Evolutionary conservation across 1,140 invertebrate genomes (phyloP), one percentile per base, ranked within the genome.

Genomic region (Caligus rogercresseyi): DNA sequence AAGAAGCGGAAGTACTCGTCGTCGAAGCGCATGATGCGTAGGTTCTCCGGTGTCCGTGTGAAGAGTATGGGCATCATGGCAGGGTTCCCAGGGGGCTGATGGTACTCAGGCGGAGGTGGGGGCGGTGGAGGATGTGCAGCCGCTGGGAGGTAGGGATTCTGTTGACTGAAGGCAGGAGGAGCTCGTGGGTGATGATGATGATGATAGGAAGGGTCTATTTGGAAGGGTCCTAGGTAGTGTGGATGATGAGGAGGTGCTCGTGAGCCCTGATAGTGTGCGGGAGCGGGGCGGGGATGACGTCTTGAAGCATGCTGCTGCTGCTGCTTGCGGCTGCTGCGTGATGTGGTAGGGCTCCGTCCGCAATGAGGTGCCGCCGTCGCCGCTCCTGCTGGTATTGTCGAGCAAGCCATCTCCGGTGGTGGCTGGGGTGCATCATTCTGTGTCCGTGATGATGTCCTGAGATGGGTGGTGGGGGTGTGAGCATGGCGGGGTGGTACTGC

Each of bases 1-100:
- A 81, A 11, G 19, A 58, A n/a, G 4, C 56, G 19, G 13, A 58
- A 54, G 21, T 54, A 54, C 21, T 54, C 53, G n/a, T 54, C 53
- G 16, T 54, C 21, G 16, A 19, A 54, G 4, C 31, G 7, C 31
- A 43, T 43, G 31, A 43, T 43, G n/a, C 31, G 31, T 11, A 43
- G 31, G n/a, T n/a, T 43, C 7, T 43, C 31, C 7, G 31, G 31
- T 11, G 31, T 7, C n/a, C 31, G 7, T 7, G 31, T 43, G 7
- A 43, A 43, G 31, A 43, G 31, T 43, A 43, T n/a, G 7, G 31
- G 31, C 31, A 43, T 43, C 31, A 43, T 43, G n/a, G 7, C 31
- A 43, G 31, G 31, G n/a, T 43, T n/a, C n/a, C 7, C 7, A 43
- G 31, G 7, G 31, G 31, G 7, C 7, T 43, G 31, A 43, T 43